Evolutionary conservation across 2,113 vertebrate species (phyloP), one percentile per base, ranked within the genome.

Genomic region (Noctilio leporinus): DNA sequence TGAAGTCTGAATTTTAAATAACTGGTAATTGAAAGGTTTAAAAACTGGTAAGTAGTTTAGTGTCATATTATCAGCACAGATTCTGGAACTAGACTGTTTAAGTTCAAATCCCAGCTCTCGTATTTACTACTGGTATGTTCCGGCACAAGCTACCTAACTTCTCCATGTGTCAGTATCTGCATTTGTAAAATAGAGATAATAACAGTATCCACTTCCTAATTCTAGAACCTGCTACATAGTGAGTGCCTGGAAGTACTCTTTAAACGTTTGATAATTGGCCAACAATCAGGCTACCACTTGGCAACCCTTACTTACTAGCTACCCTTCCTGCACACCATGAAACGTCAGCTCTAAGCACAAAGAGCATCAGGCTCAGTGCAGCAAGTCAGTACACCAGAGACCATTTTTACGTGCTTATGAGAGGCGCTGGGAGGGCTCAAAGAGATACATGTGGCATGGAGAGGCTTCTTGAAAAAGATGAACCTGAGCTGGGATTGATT

Each of bases 1-100:
- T n/a, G n/a, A n/a, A 95, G 72, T 20, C 15, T 55, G 14, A 91
- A 65, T 95, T 91, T 69, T 64, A 86, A 65, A 26, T 80, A 89
- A 76, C 1, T 35, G 9, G 22, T 4, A 62, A 88, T 70, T 90
- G 49, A 59, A 67, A 86, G 49, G 64, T 62, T 47, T 78, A 6
- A 49, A 91, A 65, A 33, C 19, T 3, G 17, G 91, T 16, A 53
- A 2, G 57, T 67, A 38, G 33, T 10, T 53, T 80, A 65, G 17
- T 22, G 10, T 17, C 40, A 38, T 35, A 10, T 33, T 77, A 49
- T 72, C 38, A 65, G 35, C 20, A n/a, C 19, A 4, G 59, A 90
- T 40, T 91, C 69, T 6, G 3, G 80, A 97, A 38, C 59, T 69
- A 53, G 64, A n/a, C 69, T 89, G 49, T 53, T 35, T 78, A 67